Evolutionary conservation across 1,140 invertebrate genomes (phyloP), one percentile per base, ranked within the genome.

Genomic region (Pogonognathellus flavescens): DNA sequence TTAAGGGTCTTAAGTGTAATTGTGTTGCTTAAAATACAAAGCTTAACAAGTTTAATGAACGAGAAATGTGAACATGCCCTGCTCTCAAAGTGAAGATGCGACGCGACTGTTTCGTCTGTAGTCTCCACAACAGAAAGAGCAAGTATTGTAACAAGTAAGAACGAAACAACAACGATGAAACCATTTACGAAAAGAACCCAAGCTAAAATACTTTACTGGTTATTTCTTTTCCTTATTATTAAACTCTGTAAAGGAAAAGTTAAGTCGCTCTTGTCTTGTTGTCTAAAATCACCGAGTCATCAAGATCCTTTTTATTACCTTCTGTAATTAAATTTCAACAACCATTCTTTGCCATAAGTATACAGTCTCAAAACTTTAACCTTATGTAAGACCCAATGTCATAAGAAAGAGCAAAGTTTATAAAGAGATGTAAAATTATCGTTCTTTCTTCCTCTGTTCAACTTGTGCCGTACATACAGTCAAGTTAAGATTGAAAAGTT

Each of bases 251-350:
- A 72, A 72, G 66, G 31, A 72, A 72, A 72, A 66, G 66, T 72
- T 72, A 72, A 72, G 66, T 50, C 66, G 14, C 66, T n/a, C 66
- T 72, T 72, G 66, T 72, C 66, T 72, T 72, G 66, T 72, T 72
- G 66, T 72, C 66, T 72, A 49, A 72, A 72, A 72, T 11, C 41
- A 72, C 11, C 41, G 66, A 72, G 66, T 72, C 66, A 72, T 72
- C 66, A 72, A 72, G 66, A 72, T 72, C 66, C 31, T 72, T 72
- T 72, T 72, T 72, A 72, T 72, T 72, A 72, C 66, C 66, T 72
- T 49, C 31, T 72, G 66, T 72, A 72, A 72, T 72, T 72, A 72
- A 72, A 72, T 72, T 72, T 72, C 66, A 72, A 41, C 66, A 49
- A 31, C 66, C 59, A 62, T 20, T 62, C 59, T 62, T 1, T 18